A percentile compares a stretch with the other conserved stretches of the same genome.
These are phyloP conservation scores for Hylomyscus alleni DNA, from an alignment of 2,797 vertebrate genomes.

Conservation along the genomic window DNA sequence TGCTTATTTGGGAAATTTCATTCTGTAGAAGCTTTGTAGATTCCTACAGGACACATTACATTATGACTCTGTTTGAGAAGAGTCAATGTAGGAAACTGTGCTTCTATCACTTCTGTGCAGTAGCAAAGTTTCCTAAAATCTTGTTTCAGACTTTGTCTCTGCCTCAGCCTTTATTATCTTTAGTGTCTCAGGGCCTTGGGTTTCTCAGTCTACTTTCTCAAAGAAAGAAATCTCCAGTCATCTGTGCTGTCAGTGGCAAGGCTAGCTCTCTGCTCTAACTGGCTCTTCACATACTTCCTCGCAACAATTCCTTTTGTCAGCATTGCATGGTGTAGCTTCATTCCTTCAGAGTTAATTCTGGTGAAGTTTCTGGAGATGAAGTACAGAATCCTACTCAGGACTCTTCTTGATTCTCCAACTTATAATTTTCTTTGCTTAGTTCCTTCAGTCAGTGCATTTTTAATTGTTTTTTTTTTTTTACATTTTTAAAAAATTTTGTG, in stretches of 20 bases:
- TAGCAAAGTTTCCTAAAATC: not conserved
- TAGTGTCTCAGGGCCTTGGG: not conserved
- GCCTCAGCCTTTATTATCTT: not conserved
- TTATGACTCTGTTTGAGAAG: not conserved
- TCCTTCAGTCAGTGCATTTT: not conserved
- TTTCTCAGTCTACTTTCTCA: not conserved
- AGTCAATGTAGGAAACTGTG: not conserved
- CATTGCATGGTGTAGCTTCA: not conserved
- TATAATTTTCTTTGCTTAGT: not conserved
- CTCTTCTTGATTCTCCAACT: accelerated
- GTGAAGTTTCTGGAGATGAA: not conserved
- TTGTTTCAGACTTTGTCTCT: not conserved
- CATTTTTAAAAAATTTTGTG: not conserved
- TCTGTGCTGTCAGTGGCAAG: not conserved
- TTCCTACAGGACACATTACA: not conserved
- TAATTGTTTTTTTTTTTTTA: not conserved
- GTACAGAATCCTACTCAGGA: accelerated
- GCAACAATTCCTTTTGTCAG: not conserved
- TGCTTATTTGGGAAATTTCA: not conserved
- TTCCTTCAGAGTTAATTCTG: not conserved
- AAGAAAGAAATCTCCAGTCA: not conserved
- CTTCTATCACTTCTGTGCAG: not conserved
- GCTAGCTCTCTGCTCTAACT: not conserved
- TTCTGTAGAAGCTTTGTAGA: not conserved
- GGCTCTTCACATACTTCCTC: not conserved